Base-by-base conservation (phyloP, 2,888 invertebrate genomes). In the Drosophila cracens region DNA sequence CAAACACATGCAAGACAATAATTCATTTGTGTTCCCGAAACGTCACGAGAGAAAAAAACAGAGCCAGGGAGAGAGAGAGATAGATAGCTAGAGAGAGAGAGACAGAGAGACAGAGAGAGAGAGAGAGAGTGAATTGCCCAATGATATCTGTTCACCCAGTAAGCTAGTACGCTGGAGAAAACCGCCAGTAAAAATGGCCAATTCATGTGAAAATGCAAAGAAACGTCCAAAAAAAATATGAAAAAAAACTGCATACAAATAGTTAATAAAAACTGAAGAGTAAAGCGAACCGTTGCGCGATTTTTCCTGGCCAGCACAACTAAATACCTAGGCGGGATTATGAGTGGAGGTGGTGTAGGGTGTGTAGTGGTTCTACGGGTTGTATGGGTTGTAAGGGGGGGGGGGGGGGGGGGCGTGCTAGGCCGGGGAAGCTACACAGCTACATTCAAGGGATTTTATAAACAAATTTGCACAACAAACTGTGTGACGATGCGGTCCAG, bases 151-250 rank as follows among this genome's bases (percentile, higher is more conserved):
- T 80, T 76, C 81, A 80, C 33, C 67, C 71, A 71, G 54, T 11
- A 40, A 25, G 43, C 43, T 21, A 21, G 11, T 11, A 21, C 11
- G 66, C 33, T 43, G 51, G 57, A 53, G 13, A 56, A 43, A 65
- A 43, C 21, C 31, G 27, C 58, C 46, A 56, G 21, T 51, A 62
- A 71, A 82, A 82, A 74, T 89, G 65, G 89, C 71, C 85, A 85
- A 89, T 85, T 87, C 80, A 85, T 77, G 77, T 77, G 67, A 74
- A 89, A 83, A 79, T 76, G 63, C 76, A 70, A 64, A 49, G 5
- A 36, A 69, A 63, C 61, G 31, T 7, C 13, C 5, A 27, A 46
- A 31, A 65, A 43, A 48, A 53, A 51, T 0, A 4, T 5, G 0
- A 34, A 21, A 31, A 60, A 46, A 38, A 27, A 29, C 21, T 25